A percentile compares a stretch with the other conserved stretches of the same genome.
Evolutionary conservation across 2,113 vertebrate species (phyloP).

Genomic region (Dunckerocampus dactyliophorus): DNA sequence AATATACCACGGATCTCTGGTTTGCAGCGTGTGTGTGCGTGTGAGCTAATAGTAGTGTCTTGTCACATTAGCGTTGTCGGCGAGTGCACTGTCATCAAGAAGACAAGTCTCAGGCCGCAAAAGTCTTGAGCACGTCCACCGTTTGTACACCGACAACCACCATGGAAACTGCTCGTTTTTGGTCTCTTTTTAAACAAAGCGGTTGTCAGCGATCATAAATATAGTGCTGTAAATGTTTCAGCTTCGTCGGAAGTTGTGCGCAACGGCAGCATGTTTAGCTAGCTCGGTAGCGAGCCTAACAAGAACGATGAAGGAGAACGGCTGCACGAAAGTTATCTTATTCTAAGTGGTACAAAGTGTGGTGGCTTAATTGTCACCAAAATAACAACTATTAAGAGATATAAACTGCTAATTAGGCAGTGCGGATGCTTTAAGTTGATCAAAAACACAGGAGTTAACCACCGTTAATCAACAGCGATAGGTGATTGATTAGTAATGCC

Average conservation of each 20-base stretch:
- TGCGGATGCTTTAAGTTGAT: too few relatives aligned
- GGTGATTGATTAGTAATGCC: slow-evolving; percentile 2
- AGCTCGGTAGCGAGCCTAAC: too few relatives aligned
- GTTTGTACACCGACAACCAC: too few relatives aligned
- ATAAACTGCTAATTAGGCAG: background rate
- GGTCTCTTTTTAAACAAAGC: too few relatives aligned
- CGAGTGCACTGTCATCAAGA: slow-evolving; percentile 71
- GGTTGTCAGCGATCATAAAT: background rate
- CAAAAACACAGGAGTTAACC: too few relatives aligned
- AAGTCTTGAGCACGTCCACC: slow-evolving; percentile 1
- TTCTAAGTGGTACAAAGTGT: background rate
- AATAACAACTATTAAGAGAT: background rate
- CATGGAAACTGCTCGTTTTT: too few relatives aligned
- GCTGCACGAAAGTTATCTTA: background rate
- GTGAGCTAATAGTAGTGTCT: slow-evolving; percentile 2
- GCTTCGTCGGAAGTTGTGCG: background rate
- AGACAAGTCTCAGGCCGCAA: slow-evolving; percentile 61
- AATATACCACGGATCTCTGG: background rate
- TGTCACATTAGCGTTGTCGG: slow-evolving; percentile 13
- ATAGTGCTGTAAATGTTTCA: background rate
- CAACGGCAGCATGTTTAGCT: background rate
- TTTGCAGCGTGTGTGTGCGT: background rate
- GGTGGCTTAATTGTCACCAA: background rate
- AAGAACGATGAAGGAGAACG: background rate
- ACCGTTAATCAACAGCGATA: background rate